phyloP scores from a whole-genome alignment of 2,113 vertebrate genomes.

The Phalacrocorax aristotelis region DNA sequence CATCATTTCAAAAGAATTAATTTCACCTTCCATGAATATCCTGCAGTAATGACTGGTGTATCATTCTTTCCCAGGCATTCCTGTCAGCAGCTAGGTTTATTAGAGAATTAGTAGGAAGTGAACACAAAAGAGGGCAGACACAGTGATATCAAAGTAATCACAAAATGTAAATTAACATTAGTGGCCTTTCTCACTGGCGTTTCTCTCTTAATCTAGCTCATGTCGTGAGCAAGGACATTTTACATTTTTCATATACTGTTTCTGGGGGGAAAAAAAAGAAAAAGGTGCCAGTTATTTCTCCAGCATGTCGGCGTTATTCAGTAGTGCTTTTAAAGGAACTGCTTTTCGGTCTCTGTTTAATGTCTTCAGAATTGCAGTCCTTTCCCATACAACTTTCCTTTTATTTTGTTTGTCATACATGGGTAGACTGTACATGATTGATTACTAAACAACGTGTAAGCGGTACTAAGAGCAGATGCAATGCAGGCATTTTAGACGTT shows the following conservation, averaged over 20 bases:
- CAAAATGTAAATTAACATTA: conserved; percentile 9
- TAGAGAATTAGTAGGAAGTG: conserved; percentile 4
- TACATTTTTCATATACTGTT: background rate
- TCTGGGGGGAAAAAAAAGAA: background rate
- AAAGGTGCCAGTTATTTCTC: background rate
- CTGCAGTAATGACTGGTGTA: background rate
- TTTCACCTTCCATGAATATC: background rate
- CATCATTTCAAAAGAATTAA: background rate
- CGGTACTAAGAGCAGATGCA: background rate
- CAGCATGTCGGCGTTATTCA: background rate
- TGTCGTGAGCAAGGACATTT: background rate
- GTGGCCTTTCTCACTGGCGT: background rate
- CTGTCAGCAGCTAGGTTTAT: conserved; percentile 14
- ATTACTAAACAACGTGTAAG: background rate
- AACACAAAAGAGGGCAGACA: background rate
- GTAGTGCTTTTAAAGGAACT: background rate
- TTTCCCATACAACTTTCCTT: background rate
- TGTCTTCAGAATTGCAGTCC: background rate
- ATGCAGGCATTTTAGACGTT: background rate
- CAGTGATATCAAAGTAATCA: background rate
- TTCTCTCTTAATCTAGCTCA: background rate
- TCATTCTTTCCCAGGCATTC: conserved; percentile 21
- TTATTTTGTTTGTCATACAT: background rate
- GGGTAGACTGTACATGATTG: background rate
- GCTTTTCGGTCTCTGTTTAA: background rate